Conservation (phyloP, 2,888 invertebrate genomes). For the Chaitophorus viminalis region DNA sequence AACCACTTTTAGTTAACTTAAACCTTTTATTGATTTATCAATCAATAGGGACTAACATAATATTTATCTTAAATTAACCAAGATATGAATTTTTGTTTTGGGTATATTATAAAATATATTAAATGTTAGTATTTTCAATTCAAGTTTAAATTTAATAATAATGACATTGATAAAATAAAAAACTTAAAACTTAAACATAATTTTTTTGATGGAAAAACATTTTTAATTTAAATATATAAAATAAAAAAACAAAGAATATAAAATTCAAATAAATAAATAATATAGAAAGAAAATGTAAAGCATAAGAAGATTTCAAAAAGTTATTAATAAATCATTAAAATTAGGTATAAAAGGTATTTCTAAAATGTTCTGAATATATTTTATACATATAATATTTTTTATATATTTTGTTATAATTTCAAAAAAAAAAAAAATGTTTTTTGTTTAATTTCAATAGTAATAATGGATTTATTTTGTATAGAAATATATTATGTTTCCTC, state of each 20-base stretch:
- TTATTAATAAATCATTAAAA: neutral
- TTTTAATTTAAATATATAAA: neutral
- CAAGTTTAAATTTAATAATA: neutral
- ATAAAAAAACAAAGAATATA: neutral
- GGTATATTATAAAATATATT: neutral
- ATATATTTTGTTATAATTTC: no score
- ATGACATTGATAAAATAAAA: neutral
- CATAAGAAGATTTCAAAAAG: conserved; percentile 12
- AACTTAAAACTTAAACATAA: neutral
- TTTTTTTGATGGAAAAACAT: neutral
- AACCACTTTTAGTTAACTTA: conserved; percentile 57
- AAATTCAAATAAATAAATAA: conserved; percentile 9
- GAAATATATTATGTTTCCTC: neutral
- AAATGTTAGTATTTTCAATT: neutral
- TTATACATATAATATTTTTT: no score
- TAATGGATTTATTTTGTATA: neutral
- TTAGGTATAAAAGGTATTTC: neutral
- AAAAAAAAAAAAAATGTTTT: no score
- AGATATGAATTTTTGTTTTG: neutral
- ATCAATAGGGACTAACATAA: conserved; percentile 34
- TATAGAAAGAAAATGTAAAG: conserved; percentile 34
- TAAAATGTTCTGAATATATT: conserved; percentile 6
- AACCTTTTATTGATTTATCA: conserved; percentile 52
- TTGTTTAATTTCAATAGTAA: no score
- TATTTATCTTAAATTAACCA: neutral